Percentiles rank a stretch among this genome's conserved stretches.
phyloP scores from a whole-genome alignment of 2,888 invertebrate genomes.

The Griposia aprilina region DNA sequence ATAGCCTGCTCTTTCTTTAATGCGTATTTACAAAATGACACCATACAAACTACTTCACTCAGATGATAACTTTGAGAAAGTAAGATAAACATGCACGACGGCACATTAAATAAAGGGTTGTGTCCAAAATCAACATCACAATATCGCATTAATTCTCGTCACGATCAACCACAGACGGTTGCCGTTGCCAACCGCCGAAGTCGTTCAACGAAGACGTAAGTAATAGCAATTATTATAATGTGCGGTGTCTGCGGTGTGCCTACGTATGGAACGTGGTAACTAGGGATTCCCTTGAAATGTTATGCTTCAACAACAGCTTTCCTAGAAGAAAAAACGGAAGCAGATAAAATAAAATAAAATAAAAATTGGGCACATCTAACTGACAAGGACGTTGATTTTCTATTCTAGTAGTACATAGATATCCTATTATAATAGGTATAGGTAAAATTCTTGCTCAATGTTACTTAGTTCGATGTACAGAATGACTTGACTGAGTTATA shows the following conservation, averaged over 20 bases:
- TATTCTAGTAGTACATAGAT: too few species aligned
- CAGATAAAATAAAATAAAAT: too few species aligned
- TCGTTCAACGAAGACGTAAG: not conserved
- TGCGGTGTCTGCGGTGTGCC: too few species aligned
- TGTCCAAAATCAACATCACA: slow-evolving; percentile 12
- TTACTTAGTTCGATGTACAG: too few species aligned
- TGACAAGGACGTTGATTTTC: too few species aligned
- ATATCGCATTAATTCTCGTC: slow-evolving; percentile 8
- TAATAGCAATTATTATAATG: not conserved
- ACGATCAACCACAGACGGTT: not conserved
- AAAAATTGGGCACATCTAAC: too few species aligned
- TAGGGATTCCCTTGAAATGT: not conserved
- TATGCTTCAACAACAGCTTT: slow-evolving; percentile 5
- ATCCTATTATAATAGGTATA: too few species aligned
- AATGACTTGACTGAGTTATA: too few species aligned
- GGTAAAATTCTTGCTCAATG: too few species aligned
- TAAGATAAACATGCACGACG: slow-evolving; percentile 15
- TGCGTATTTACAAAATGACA: slow-evolving; percentile 8
- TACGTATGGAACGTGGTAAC: not conserved
- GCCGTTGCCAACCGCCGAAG: too few species aligned
- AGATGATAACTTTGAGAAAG: slow-evolving; percentile 32
- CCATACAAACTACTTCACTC: not conserved
- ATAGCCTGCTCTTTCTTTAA: not conserved
- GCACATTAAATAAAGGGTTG: not conserved
- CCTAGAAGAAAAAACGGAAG: not conserved